A percentile compares a stretch with the other conserved stretches of the same genome.
phyloP scores from a whole-genome alignment of 2,888 invertebrate species.

The Galerucella nymphaeae region DNA sequence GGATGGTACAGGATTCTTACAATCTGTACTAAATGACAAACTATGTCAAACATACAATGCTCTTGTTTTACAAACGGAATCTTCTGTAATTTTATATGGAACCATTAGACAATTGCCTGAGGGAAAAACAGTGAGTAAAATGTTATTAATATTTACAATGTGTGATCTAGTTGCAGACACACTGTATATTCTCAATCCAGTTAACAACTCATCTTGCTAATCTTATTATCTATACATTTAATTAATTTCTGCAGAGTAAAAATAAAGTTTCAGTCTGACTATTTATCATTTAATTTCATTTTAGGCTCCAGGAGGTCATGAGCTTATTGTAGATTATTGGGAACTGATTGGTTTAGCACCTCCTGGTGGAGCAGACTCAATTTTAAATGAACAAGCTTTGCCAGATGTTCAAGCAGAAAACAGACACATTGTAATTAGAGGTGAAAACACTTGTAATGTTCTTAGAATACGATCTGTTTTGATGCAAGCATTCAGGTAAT shows the following conservation, averaged over 20 bases:
- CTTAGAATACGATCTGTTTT: constrained; percentile 89
- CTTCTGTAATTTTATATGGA: constrained; percentile 87
- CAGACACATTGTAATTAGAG: constrained; percentile 97
- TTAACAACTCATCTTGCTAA: too few species aligned
- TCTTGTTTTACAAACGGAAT: constrained; percentile 88
- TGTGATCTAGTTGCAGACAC: too few species aligned
- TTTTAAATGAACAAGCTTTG: constrained; percentile 95
- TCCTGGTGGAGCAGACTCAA: constrained; percentile 96
- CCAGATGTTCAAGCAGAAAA: constrained; percentile 98
- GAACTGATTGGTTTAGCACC: constrained; percentile 91
- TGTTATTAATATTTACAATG: not conserved
- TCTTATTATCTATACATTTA: too few species aligned
- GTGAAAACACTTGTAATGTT: constrained; percentile 96
- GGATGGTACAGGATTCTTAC: constrained; percentile 95
- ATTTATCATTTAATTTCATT: constrained; percentile 27
- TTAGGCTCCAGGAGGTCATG: constrained; percentile 83
- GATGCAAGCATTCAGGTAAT: constrained; percentile 77
- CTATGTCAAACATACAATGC: constrained; percentile 94
- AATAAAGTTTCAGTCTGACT: too few species aligned
- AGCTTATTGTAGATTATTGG: constrained; percentile 94
- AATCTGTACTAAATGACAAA: constrained; percentile 87
- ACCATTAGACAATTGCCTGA: constrained; percentile 85
- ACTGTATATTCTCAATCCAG: too few species aligned
- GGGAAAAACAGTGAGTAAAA: constrained; percentile 81
- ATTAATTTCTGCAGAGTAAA: too few species aligned